phyloP scores from a whole-genome alignment of 2,113 vertebrate species.

The Pogonocichla stellata region DNA sequence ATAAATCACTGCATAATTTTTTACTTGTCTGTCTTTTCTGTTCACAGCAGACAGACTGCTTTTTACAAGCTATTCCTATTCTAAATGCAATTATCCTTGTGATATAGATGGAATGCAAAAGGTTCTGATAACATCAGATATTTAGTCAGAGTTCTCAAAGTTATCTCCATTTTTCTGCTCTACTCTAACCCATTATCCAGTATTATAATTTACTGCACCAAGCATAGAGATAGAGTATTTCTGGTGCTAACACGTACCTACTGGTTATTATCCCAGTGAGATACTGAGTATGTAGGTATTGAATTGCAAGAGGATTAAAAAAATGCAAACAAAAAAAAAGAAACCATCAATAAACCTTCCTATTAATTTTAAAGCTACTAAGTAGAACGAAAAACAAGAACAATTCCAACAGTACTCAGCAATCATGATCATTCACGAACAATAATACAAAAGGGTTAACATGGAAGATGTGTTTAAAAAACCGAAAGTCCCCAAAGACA shows the following conservation, averaged over 20 bases:
- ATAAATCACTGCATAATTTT: not conserved
- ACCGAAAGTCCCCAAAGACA: not conserved
- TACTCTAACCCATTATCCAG: not conserved
- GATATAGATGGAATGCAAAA: not conserved
- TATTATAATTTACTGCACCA: not conserved
- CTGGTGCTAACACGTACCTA: not conserved
- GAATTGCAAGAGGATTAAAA: not conserved
- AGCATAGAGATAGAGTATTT: not conserved
- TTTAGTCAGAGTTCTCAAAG: not conserved
- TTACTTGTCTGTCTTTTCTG: not conserved
- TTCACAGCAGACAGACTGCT: not conserved
- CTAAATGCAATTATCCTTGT: not conserved
- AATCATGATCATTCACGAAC: not conserved
- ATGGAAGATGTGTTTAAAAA: not conserved
- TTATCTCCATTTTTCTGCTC: not conserved
- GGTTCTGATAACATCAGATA: slow-evolving; percentile 2
- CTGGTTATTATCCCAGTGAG: not conserved
- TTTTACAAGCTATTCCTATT: not conserved
- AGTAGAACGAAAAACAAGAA: not conserved
- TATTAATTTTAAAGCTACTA: not conserved
- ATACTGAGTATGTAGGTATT: not conserved
- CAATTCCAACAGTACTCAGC: not conserved
- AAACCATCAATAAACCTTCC: not conserved
- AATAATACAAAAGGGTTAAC: not conserved
- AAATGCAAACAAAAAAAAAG: not conserved